Evolutionary conservation across 1,140 invertebrate genomes (phyloP).

Genomic region (Oreohelix idahoensis): DNA sequence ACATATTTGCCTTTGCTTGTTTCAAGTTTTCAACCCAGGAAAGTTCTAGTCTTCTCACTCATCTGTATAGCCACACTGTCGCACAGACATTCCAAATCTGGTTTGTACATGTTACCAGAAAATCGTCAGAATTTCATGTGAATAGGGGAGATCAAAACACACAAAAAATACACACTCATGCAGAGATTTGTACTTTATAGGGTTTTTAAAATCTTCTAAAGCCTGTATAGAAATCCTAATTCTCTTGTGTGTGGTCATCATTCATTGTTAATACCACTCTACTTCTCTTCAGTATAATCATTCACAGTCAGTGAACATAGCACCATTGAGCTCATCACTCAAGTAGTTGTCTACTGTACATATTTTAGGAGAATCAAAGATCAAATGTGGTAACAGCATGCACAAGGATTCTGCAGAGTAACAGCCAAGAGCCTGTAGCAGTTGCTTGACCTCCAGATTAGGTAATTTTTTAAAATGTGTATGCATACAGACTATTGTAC

Average conservation of each 20-base stretch:
- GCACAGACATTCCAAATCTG: background rate
- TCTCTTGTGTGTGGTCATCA: background rate
- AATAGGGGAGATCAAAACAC: no score
- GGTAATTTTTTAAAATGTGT: no score
- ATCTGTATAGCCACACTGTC: background rate
- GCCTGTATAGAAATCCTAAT: background rate
- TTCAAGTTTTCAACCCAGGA: no score
- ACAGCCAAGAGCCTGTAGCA: no score
- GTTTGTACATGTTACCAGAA: background rate
- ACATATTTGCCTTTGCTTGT: no score
- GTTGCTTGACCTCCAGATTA: no score
- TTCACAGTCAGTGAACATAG: background rate
- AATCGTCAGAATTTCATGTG: background rate
- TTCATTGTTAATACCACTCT: slow-evolving; percentile 1
- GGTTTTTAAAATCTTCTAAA: background rate
- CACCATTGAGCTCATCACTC: background rate
- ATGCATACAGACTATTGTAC: no score
- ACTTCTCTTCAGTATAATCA: background rate
- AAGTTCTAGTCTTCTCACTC: background rate
- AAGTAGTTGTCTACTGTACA: background rate
- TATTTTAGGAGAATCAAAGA: background rate
- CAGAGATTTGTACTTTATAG: background rate
- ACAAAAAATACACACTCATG: no score
- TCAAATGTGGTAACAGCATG: no score
- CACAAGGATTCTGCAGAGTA: no score